Conservation (phyloP, 2,797 vertebrate species). For the Eidolon dupreanum region DNA sequence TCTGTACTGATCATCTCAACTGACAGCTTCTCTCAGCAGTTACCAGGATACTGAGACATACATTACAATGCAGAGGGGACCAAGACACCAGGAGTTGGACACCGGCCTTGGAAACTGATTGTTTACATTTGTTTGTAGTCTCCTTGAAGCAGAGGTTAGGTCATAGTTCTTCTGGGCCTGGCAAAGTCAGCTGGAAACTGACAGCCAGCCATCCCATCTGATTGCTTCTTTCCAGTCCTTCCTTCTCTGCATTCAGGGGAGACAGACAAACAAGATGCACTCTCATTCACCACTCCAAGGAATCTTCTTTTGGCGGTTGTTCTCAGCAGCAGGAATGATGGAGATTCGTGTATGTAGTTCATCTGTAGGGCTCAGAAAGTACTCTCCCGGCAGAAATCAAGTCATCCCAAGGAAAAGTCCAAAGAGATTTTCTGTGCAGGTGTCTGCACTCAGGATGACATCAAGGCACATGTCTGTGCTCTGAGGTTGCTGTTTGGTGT, state of each 20-base stretch:
- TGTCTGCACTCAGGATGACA: neutral
- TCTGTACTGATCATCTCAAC: neutral
- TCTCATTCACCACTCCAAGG: neutral
- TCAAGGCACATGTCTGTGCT: neutral
- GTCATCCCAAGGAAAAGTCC: neutral
- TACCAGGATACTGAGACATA: constrained; percentile 69
- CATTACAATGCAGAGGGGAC: constrained; percentile 60
- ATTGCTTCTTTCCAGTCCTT: constrained; percentile 57
- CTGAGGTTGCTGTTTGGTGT: neutral
- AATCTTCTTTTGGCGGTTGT: neutral
- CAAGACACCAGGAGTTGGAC: constrained; percentile 56
- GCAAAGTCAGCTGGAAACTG: constrained; percentile 66
- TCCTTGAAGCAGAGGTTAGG: constrained; percentile 74
- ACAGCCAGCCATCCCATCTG: neutral
- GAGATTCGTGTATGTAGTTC: neutral
- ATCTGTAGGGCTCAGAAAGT: neutral
- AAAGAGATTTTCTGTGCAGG: constrained; percentile 32
- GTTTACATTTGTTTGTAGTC: constrained; percentile 75
- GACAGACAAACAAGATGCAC: constrained; percentile 12
- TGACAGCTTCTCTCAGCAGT: constrained; percentile 35
- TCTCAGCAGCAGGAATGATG: neutral
- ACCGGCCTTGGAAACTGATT: constrained; percentile 73
- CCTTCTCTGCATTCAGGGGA: neutral
- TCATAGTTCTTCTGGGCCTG: constrained; percentile 71
- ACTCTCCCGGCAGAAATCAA: neutral